Base-by-base conservation (phyloP, 2,797 vertebrate species). In the Mastacembelus armatus region DNA sequence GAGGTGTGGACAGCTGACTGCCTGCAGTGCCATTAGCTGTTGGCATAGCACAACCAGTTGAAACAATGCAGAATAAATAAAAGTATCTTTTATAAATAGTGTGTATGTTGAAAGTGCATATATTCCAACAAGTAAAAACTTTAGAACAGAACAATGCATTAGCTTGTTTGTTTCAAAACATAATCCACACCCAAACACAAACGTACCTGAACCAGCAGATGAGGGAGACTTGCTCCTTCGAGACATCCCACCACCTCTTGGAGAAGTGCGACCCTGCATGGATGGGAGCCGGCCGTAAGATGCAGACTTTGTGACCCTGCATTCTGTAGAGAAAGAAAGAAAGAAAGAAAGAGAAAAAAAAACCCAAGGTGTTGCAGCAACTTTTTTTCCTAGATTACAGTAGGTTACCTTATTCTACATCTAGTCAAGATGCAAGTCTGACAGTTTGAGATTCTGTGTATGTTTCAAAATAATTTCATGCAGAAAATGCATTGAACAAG, bases 1-100 rank as follows among this genome's bases (percentile, higher is more conserved):
- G 94, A 27, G 97, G 97, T 70, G 98, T 99, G 32, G 98, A 99
- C 68, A 99, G 95, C 86, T 98, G 97, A 88, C 98, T 99, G 62
- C 97, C 96, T 77, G 95, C 96, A 50, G 96, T 98, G 81, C 98
- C 98, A 88, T 99, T 99, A 68, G 96, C 97, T 99, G 77, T 69
- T 74, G 63, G 54, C 7, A 33, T 12, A 80, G 57, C 2, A 60
- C 33, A 66, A 56, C 45, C 4, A 30, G n/a, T 5, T 27, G 14
- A 50, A 33, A 67, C 22, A 29, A 4, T 35, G n/a, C 15, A 40
- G 14, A 11, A 35, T 30, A 29, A 43, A 26, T 47, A 21, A 56
- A 55, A 7, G 1, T 44, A 24, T 2, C 33, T 42, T 30, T 51
- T 9, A 44, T 19, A 29, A 6, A 43, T 38, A n/a, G 19, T n/a